Evolutionary conservation across 1,140 invertebrate species (phyloP), one percentile per base, ranked within the genome.

Genomic region (Dryas iulia): DNA sequence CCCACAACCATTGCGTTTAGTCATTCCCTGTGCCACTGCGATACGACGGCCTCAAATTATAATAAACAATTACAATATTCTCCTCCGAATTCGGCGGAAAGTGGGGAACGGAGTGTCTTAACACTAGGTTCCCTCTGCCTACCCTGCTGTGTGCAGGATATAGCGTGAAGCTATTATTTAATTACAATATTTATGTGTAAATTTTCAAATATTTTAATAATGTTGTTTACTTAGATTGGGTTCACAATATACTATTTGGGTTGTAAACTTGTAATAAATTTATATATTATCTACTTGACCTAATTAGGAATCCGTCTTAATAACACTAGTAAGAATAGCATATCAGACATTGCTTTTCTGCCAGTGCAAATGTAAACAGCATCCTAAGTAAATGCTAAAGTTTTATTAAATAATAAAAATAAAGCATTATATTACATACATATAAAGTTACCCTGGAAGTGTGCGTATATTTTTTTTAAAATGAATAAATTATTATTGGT

Each of bases 401-500:
- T 3, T 18, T 47, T 35, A 14, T 14, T 35, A 14, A 14, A 35
- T 35, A 14, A 35, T n/a, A 35, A 21, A 2, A 8, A 21, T n/a
- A 39, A 5, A n/a, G 2, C 14, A 2, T 18, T n/a, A 14, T 39
- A 7, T 4, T 39, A 39, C 18, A 33, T 7, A 7, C 2, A 33
- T 33, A 33, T 33, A 33, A 33, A 33, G 31, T 33, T 33, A 33
- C 10, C 31, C 10, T 35, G 3, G n/a, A n/a, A n/a, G n/a, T n/a
- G n/a, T n/a, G n/a, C n/a, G n/a, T n/a, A n/a, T 35, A 3, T 35
- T 18, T n/a, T 12, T 33, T 10, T 12, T 33, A 61, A 61, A 56
- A 67, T 67, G 66, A 47, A 54, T 52, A 61, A 26, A 28, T 61
- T 52, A 12, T 10, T 57, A 56, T 11, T 67, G 25, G 24, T 67